Evolutionary conservation across 2,113 vertebrate genomes (phyloP).

Genomic region (Danio rerio): GRCz12tu NC_133186.1:5160501-5161000

Average conservation of each 20-base stretch:
- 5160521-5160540: background rate
- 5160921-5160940: too few species aligned
- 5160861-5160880: too few species aligned
- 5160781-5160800: background rate
- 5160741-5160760: conserved; percentile 31
- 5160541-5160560: conserved; percentile 36
- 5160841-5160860: too few species aligned
- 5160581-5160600: conserved; percentile 55
- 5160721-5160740: conserved; percentile 6
- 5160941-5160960: too few species aligned
- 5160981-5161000: too few species aligned
- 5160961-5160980: too few species aligned
- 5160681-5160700: conserved; percentile 43
- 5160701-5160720: conserved; percentile 30
- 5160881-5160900: too few species aligned
- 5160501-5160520: conserved; percentile 3
- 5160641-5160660: conserved; percentile 45
- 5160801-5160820: background rate
- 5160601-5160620: conserved; percentile 48
- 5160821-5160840: too few species aligned
- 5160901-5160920: too few species aligned
- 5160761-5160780: background rate
- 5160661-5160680: conserved; percentile 31
- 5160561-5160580: conserved; percentile 25
- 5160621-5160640: background rate